Base-by-base conservation (phyloP, 2,888 invertebrate genomes). In the Cistogaster globosa region DNA sequence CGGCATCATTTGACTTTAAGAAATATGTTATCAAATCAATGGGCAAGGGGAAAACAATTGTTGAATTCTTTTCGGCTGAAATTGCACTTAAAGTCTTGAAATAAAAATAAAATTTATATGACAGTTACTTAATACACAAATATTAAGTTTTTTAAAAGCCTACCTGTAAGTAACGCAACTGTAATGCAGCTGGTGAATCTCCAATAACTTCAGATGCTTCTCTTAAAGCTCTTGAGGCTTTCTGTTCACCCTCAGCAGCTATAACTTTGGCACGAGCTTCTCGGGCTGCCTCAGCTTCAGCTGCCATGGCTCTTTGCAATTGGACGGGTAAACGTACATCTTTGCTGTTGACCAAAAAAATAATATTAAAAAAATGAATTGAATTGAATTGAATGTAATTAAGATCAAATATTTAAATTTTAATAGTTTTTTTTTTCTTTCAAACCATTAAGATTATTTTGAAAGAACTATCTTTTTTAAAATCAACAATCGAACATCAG, bases 51-150 rank as follows among this genome's bases (percentile, higher is more conserved):
- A 99, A 99, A 67, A 99, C 97, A 90, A 99, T 99, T 8, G 99
- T 99, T 9, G 98, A 98, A 92, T 99, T 98, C 94, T 99, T 98
- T 94, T 99, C 99, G 36, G 98, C 98, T 45, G 98, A 98, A 91
- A 99, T 98, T 80, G 98, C 97, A 93, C 97, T 98, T 90, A 99
- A 93, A 1, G 99, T 99, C 97, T 99, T 95, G 14, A n/a, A 53
- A 22, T 51, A 26, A 20, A 9, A 53, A 20, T 2, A 55, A 20
- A 14, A 16, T 1, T 26, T 42, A 20, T 20, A 32, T 32, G 0
- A 32, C 32, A 0, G 16, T 12, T 16, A 45, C 1, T 12, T 14
- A 57, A 20, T 4, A 20, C 6, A 55, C 57, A 8, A 1, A 5
- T 4, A 8, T 12, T 42, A 12, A 42, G 12, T 3, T 42, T 42